Percentiles rank a stretch among this genome's conserved stretches.
phyloP scores from a whole-genome alignment of 2,113 vertebrate species.

The Paratilapia polleni region DNA sequence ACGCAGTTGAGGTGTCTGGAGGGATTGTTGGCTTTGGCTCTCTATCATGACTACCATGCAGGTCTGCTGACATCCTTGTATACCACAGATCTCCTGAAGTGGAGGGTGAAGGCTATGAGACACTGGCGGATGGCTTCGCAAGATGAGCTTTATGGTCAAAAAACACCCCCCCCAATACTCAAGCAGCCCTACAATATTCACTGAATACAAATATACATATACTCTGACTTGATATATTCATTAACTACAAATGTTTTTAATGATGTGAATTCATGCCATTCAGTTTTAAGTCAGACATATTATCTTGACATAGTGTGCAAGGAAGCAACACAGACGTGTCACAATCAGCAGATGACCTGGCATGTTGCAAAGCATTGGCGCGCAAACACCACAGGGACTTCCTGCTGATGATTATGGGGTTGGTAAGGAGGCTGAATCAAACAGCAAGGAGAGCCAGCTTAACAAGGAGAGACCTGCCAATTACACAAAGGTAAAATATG shows the following conservation, averaged over 20 bases:
- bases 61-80: too few relatives aligned
- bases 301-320: not conserved
- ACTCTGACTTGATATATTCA: not conserved
- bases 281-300: not conserved
- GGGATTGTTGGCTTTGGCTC: too few relatives aligned
- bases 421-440: slow-evolving; percentile 59
- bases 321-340: slow-evolving; percentile 41
- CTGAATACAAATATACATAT: not conserved
- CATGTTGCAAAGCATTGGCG: slow-evolving; percentile 43
- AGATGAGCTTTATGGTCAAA: not conserved
- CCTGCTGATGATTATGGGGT: slow-evolving; percentile 78
- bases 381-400: slow-evolving; percentile 64
- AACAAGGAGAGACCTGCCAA: slow-evolving; percentile 69
- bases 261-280: not conserved
- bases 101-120: too few relatives aligned
- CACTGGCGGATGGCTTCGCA: not conserved
- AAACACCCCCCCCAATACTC: not conserved
- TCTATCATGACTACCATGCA: too few relatives aligned
- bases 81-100: too few relatives aligned
- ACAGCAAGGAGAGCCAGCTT: slow-evolving; percentile 34
- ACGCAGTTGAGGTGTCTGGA: too few relatives aligned
- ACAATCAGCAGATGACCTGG: slow-evolving; percentile 60
- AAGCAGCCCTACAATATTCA: not conserved
- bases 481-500: slow-evolving; percentile 69
- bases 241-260: not conserved